phyloP scores from a whole-genome alignment of 2,888 invertebrate species.

The Actias luna region DNA sequence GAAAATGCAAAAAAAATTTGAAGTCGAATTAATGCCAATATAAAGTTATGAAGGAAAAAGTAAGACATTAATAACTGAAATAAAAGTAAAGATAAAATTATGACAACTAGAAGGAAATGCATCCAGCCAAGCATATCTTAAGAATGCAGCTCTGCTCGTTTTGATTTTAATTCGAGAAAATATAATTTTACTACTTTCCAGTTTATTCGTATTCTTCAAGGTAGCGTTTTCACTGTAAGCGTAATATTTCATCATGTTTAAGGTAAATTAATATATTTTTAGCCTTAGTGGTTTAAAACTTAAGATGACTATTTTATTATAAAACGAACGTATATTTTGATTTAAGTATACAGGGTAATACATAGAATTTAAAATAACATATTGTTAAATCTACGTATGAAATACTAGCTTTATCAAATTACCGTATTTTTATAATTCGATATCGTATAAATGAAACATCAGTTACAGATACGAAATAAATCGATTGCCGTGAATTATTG shows the following conservation, averaged over 20 bases:
- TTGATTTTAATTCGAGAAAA: slow-evolving; percentile 60
- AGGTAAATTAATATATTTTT: background rate
- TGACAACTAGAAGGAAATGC: slow-evolving; percentile 62
- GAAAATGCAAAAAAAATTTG: background rate
- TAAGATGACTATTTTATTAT: background rate
- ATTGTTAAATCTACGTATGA: no score
- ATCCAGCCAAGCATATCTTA: slow-evolving; percentile 58
- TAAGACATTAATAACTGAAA: slow-evolving; percentile 53
- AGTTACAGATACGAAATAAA: background rate
- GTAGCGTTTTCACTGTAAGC: background rate
- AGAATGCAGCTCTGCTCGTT: slow-evolving; percentile 56
- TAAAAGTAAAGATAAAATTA: slow-evolving; percentile 59
- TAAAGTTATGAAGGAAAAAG: slow-evolving; percentile 44
- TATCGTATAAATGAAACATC: background rate
- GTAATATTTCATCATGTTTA: background rate
- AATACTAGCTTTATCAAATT: no score
- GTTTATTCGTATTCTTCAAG: slow-evolving; percentile 24
- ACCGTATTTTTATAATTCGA: background rate
- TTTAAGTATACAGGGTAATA: no score
- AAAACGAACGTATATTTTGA: no score
- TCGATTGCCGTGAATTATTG: background rate
- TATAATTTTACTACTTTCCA: slow-evolving; percentile 40
- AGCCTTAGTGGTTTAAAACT: background rate
- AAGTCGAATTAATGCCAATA: slow-evolving; percentile 47
- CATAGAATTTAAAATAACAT: no score